Evolutionary conservation across 2,888 invertebrate genomes (phyloP), one percentile per base, ranked within the genome.

Genomic region (Petrophora chlorosata): DNA sequence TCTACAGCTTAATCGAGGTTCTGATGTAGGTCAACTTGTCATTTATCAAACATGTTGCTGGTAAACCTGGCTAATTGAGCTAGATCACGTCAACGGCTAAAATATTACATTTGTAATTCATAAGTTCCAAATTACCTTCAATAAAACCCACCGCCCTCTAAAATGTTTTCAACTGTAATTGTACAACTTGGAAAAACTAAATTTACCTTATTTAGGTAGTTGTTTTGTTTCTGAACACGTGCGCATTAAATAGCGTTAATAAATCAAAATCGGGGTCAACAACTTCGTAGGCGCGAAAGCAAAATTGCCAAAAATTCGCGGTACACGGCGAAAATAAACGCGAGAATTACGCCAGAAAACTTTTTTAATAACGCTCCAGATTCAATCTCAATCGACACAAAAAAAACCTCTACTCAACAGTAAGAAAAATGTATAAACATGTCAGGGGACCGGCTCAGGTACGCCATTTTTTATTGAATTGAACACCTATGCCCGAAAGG

Each of bases 391-490:
- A 87, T 85, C 81, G 85, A 83, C 77, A 82, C 81, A 82, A 88
- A 87, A 83, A 70, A 68, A 65, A 53, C 53, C 76, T 74, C 71
- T 65, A 75, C 71, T 79, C 77, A 79, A 76, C 74, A 79, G 81
- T 81, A 85, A 87, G 86, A 86, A 85, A 88, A 87, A 88, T 84
- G 82, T 88, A 85, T 85, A 85, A 88, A 87, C 84, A 88, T 79
- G 81, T 82, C 82, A 82, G 66, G 82, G 85, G 90, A 85, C 80
- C 82, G 81, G 84, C 77, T 73, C 87, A 89, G 88, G 90, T 90
- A 89, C 85, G 83, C 82, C 86, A 83, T 86, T 87, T 88, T 88
- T 88, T 89, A 86, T 85, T 85, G 80, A 82, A 85, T 83, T 76
- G 79, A 81, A 85, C 85, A 85, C 83, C 85, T 82, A 87, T 81